phyloP scores from a whole-genome alignment of 2,113 vertebrate species.

The Pelmatolapia mariae region DNA sequence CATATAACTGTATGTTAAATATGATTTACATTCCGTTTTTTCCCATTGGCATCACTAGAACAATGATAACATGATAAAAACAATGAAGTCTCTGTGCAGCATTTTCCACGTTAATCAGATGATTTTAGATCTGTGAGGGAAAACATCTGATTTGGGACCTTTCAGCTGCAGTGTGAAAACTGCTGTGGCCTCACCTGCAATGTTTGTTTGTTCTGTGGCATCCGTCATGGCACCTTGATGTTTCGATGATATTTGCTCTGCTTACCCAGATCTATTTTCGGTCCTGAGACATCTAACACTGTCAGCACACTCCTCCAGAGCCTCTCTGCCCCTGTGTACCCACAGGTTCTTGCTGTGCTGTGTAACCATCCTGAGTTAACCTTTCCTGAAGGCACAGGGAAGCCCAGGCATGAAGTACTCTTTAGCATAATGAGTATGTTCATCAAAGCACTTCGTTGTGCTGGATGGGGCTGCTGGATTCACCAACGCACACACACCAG shows the following conservation, averaged over 20 bases:
- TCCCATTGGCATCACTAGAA: not conserved
- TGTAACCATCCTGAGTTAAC: constrained; percentile 80
- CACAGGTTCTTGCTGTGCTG: constrained; percentile 68
- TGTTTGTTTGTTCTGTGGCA: constrained; percentile 30
- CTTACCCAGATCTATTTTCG: constrained; percentile 46
- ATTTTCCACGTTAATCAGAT: not conserved
- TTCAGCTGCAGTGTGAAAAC: not conserved
- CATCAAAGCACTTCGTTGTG: constrained; percentile 73
- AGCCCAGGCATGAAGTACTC: constrained; percentile 72
- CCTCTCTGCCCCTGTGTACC: constrained; percentile 34
- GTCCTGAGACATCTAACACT: constrained; percentile 53
- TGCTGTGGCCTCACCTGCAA: not conserved
- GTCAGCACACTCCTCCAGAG: constrained; percentile 22
- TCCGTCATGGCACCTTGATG: constrained; percentile 41
- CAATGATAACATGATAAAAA: not conserved
- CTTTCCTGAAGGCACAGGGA: constrained; percentile 78
- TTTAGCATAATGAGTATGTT: constrained; percentile 84
- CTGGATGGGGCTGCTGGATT: constrained; percentile 57
- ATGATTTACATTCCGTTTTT: not conserved
- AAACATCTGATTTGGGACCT: not conserved
- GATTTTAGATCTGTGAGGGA: not conserved
- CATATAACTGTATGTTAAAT: not conserved
- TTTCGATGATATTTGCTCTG: constrained; percentile 57
- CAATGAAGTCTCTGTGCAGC: not conserved
- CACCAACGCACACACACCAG: constrained; percentile 29